phyloP scores from a whole-genome alignment of 2,113 vertebrate genomes.

The Corydoras maculifer region DNA sequence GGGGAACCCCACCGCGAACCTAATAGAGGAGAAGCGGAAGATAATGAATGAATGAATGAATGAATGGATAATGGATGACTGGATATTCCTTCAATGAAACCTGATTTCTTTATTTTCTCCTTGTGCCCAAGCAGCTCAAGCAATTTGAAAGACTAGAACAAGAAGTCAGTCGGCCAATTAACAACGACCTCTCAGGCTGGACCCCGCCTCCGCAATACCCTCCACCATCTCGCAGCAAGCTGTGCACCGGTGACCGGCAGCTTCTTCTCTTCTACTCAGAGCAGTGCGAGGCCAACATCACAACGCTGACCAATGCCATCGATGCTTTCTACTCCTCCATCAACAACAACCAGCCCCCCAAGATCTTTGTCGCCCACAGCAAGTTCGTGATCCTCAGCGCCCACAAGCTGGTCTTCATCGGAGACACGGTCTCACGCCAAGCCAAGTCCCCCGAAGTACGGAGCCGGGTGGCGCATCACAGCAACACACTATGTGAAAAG shows the following conservation, averaged over 20 bases:
- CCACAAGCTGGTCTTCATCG: constrained; percentile 96
- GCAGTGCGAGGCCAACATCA: constrained; percentile 90
- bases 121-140: constrained; percentile 71
- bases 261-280: constrained; percentile 95
- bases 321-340: constrained; percentile 88
- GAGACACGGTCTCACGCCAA: constrained; percentile 91
- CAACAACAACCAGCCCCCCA: constrained; percentile 89
- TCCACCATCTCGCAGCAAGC: constrained; percentile 50
- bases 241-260: constrained; percentile 79
- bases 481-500: constrained; percentile 90
- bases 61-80: too few species aligned
- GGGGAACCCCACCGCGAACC: too few species aligned
- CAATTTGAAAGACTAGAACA: constrained; percentile 94
- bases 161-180: constrained; percentile 86
- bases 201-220: constrained; percentile 71
- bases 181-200: constrained; percentile 89
- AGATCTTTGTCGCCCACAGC: constrained; percentile 96
- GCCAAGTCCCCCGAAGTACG: constrained; percentile 83
- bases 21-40: too few species aligned
- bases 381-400: constrained; percentile 96
- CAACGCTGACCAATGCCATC: constrained; percentile 83
- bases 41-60: too few species aligned
- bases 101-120: not conserved
- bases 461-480: constrained; percentile 84
- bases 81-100: too few species aligned